Conservation (phyloP, 2,888 invertebrate genomes). For the Ormyrus nitidulus region DNA sequence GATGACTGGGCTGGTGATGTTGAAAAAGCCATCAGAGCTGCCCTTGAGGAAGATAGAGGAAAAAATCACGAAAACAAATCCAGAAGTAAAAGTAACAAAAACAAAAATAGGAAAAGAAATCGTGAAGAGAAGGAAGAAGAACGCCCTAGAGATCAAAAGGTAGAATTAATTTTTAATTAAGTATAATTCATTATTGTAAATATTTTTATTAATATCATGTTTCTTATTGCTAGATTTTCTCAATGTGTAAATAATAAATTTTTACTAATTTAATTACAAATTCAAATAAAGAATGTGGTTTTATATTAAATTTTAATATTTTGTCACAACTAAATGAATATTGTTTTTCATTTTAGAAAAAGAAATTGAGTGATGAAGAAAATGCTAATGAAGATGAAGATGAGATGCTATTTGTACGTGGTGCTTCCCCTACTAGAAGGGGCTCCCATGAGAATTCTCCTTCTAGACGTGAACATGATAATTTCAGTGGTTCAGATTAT, state of each 20-base stretch:
- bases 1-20: constrained; percentile 89
- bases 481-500: constrained; percentile 78
- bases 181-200: background rate
- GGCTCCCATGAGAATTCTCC: constrained; percentile 67
- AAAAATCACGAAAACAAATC: constrained; percentile 68
- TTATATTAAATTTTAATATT: constrained; percentile 5
- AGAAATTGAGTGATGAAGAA: constrained; percentile 74
- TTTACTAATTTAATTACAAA: background rate
- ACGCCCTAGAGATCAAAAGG: constrained; percentile 75
- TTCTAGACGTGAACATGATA: constrained; percentile 75
- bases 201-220: background rate
- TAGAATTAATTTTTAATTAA: constrained; percentile 49
- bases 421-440: constrained; percentile 81
- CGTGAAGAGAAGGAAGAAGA: constrained; percentile 77
- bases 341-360: constrained; percentile 75
- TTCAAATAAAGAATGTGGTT: too few relatives aligned
- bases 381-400: constrained; percentile 81
- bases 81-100: constrained; percentile 66
- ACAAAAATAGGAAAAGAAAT: constrained; percentile 67
- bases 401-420: constrained; percentile 88
- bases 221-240: background rate
- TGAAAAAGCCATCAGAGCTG: constrained; percentile 87
- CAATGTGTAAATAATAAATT: constrained; percentile 27
- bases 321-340: constrained; percentile 14
- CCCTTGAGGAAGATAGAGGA: constrained; percentile 81